Base-by-base conservation (phyloP, 2,888 invertebrate species). In the Drosophila siamana region DNA sequence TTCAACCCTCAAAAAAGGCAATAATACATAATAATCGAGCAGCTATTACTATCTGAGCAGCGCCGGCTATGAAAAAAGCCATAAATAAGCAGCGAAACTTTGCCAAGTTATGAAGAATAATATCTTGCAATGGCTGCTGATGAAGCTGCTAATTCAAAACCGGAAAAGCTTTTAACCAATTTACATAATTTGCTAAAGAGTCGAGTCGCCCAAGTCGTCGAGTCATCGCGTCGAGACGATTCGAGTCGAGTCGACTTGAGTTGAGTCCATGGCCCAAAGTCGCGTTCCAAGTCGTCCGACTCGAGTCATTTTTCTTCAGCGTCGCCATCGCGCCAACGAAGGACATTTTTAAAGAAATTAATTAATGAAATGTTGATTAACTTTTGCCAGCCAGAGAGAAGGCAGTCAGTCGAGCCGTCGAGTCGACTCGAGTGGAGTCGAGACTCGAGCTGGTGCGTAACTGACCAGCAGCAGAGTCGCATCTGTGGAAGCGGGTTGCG, bases 321-420 rank as follows among this genome's bases (percentile, higher is more conserved):
- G 30, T 36, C 54, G 48, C 30, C 52, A 48, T 9, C 24, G 19
- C 62, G 63, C 67, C 71, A 72, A 62, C 75, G 80, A 69, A 69
- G 61, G 75, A 74, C 71, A 86, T 78, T 86, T 83, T 83, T 88
- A 86, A 86, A 87, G 83, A 87, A 84, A 89, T 89, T 89, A 90
- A 90, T 90, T 90, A 90, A 89, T 85, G 84, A 88, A 90, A 90
- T 89, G 90, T 89, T 90, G 89, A 90, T 90, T 89, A 89, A 90
- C 86, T 90, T 90, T 90, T 82, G 89, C 80, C 86, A 86, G 80
- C 52, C 26, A 26, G 26, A 26, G 24, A 24, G 24, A 24, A 24
- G 13, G 44, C 19, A 41, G n/a, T n/a, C n/a, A n/a, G 19, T 19
- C 19, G 19, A 19, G 19, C 19, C 19, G 19, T 30, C 6, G 47